Conservation (phyloP, 2,888 invertebrate genomes). For the Atrina japonica region DNA sequence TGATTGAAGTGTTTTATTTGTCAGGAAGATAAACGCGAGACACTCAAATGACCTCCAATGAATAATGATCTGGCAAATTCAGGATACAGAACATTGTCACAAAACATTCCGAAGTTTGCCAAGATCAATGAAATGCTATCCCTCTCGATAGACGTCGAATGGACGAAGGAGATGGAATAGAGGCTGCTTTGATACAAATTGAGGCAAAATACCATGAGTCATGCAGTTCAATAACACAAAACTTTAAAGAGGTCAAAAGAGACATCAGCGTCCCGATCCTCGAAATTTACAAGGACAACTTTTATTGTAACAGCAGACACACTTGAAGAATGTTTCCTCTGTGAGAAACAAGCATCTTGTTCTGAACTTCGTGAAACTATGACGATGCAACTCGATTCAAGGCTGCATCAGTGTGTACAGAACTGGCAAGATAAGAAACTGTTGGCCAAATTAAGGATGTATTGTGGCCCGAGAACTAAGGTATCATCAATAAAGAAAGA, state of each 20-base stretch:
- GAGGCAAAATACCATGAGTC: conserved; percentile 54
- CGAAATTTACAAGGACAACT: conserved; percentile 2
- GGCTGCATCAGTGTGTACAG: conserved; percentile 47
- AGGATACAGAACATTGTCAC: conserved; percentile 1
- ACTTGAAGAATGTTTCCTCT: conserved; percentile 39
- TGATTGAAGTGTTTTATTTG: conserved; percentile 17
- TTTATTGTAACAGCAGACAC: background rate
- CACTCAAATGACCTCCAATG: conserved; percentile 4
- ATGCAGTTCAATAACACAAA: conserved; percentile 48
- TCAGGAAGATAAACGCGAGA: conserved; percentile 13
- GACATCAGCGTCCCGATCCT: background rate
- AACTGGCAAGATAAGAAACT: conserved; percentile 49
- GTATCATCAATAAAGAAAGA: conserved; percentile 51
- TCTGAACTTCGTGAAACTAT: too few relatives aligned
- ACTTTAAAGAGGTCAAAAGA: conserved; percentile 30
- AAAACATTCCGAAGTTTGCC: conserved; percentile 38
- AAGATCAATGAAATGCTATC: too few relatives aligned
- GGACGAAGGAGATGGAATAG: conserved; percentile 52
- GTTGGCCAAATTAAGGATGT: conserved; percentile 50
- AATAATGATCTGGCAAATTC: too few relatives aligned
- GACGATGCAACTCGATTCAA: too few relatives aligned
- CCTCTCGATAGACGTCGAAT: conserved; percentile 40
- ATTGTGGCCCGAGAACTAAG: conserved; percentile 55
- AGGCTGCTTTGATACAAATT: conserved; percentile 38
- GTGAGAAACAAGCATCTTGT: conserved; percentile 33